Conservation (phyloP, 2,113 vertebrate species). For the Amblyornis subalaris region DNA sequence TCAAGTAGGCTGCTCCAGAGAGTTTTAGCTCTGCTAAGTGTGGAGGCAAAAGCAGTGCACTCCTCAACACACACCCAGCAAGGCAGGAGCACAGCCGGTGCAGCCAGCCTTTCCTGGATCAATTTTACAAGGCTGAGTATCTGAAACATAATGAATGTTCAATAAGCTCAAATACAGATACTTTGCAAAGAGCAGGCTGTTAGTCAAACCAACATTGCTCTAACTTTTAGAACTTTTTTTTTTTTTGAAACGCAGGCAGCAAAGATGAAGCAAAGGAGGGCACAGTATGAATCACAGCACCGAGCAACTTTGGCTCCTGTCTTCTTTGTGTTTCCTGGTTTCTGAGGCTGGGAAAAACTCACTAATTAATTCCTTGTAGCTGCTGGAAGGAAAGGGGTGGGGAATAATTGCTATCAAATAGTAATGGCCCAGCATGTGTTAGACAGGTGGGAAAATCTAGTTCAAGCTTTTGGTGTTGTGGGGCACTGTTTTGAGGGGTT, state of each 20-base stretch:
- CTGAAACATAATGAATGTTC: not conserved
- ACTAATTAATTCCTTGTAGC: constrained; percentile 6
- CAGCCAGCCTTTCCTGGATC: not conserved
- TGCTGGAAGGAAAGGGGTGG: not conserved
- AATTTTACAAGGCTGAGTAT: not conserved
- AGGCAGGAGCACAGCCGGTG: not conserved
- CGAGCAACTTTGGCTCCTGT: not conserved
- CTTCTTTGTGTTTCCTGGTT: not conserved
- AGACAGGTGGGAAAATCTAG: not conserved
- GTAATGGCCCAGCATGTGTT: not conserved
- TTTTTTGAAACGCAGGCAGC: not conserved
- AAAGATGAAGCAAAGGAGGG: not conserved
- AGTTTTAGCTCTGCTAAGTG: constrained; percentile 41
- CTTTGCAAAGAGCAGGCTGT: not conserved
- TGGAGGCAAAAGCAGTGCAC: not conserved
- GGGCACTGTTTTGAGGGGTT: not conserved
- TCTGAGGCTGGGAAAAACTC: not conserved
- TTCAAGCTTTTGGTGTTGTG: not conserved
- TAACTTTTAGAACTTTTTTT: not conserved
- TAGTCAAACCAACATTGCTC: not conserved
- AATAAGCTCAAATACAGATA: not conserved
- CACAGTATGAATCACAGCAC: not conserved
- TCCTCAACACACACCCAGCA: not conserved
- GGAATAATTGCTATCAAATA: not conserved
- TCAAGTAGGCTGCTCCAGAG: constrained; percentile 60